A percentile compares a stretch with the other conserved stretches of the same genome.
Conservation (phyloP, 2,888 invertebrate species). For the Sycophila texana region DNA sequence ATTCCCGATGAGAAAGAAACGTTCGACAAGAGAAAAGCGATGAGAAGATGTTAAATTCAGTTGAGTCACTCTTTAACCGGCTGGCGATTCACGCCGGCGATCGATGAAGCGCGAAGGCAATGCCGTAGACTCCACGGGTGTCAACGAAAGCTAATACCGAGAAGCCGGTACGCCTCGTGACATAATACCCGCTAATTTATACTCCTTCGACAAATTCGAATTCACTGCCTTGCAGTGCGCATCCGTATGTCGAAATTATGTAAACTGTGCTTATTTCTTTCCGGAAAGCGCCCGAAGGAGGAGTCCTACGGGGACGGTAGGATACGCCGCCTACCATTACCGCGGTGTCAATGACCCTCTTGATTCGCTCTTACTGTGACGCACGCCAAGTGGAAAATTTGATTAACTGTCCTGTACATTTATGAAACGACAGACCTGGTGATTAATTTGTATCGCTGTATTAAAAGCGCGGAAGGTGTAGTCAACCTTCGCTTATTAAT, state of each 20-base stretch:
- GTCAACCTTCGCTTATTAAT: too few relatives aligned
- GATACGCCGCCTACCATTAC: neutral
- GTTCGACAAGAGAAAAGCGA: neutral
- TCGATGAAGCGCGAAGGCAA: conserved; percentile 40
- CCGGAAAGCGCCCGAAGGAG: neutral
- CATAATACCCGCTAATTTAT: conserved; percentile 43
- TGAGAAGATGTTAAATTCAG: conserved; percentile 32
- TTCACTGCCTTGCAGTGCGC: neutral
- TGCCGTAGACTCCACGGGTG: neutral
- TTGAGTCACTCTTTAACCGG: conserved; percentile 46
- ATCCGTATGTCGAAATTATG: conserved; percentile 40
- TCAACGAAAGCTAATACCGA: conserved; percentile 25
- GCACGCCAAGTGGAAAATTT: too few relatives aligned
- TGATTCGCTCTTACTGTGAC: neutral
- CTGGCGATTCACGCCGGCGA: conserved; percentile 20
- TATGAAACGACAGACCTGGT: too few relatives aligned
- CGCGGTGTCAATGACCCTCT: conserved; percentile 7
- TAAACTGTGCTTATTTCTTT: conserved; percentile 25
- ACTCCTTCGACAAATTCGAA: conserved; percentile 27
- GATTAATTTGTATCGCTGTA: too few relatives aligned
- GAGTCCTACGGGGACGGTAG: neutral
- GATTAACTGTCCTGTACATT: too few relatives aligned
- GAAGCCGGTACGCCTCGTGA: conserved; percentile 14
- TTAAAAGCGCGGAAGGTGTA: too few relatives aligned
- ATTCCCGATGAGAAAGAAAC: conserved; percentile 19